A percentile compares a stretch with the other conserved stretches of the same genome.
Conservation (phyloP, 1,140 invertebrate genomes). For the Centruroides vittatus region DNA sequence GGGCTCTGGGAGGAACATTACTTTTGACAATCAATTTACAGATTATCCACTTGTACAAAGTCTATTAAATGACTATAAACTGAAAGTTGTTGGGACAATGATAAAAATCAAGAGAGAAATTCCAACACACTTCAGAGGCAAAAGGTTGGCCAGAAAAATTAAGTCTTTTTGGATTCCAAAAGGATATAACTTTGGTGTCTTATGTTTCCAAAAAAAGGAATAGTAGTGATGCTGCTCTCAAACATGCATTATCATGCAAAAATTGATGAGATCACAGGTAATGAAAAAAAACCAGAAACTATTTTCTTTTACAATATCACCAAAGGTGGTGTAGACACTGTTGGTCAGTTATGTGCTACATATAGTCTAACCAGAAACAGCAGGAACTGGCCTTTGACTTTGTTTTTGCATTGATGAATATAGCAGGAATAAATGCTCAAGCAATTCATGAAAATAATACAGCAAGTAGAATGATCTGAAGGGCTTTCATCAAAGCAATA, state of each 20-base stretch:
- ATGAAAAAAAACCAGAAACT: slow-evolving; percentile 27
- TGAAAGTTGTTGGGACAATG: slow-evolving; percentile 14
- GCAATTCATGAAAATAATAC: too few relatives aligned
- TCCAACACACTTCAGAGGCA: slow-evolving; percentile 9
- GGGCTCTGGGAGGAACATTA: slow-evolving; percentile 11
- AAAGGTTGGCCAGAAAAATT: slow-evolving; percentile 3
- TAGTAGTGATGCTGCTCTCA: slow-evolving; percentile 15
- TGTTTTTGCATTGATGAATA: slow-evolving; percentile 15
- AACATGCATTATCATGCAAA: slow-evolving; percentile 17
- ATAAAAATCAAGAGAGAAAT: slow-evolving; percentile 14
- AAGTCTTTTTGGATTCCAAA: slow-evolving; percentile 8
- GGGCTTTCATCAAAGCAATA: too few relatives aligned
- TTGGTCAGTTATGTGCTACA: slow-evolving; percentile 29
- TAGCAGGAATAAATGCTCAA: slow-evolving; percentile 9
- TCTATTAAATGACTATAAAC: slow-evolving; percentile 8
- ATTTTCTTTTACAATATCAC: slow-evolving; percentile 29
- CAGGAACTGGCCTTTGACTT: slow-evolving; percentile 27
- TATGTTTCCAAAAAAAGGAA: slow-evolving; percentile 20
- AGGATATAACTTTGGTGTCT: slow-evolving; percentile 13
- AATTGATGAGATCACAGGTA: slow-evolving; percentile 10
- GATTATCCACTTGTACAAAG: slow-evolving; percentile 5
- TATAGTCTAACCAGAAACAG: slow-evolving; percentile 24
- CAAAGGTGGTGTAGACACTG: slow-evolving; percentile 32
- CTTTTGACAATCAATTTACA: slow-evolving; percentile 16
- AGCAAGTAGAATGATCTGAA: too few relatives aligned